Base-by-base conservation (phyloP, 2,888 invertebrate genomes). In the Blera fallax region DNA sequence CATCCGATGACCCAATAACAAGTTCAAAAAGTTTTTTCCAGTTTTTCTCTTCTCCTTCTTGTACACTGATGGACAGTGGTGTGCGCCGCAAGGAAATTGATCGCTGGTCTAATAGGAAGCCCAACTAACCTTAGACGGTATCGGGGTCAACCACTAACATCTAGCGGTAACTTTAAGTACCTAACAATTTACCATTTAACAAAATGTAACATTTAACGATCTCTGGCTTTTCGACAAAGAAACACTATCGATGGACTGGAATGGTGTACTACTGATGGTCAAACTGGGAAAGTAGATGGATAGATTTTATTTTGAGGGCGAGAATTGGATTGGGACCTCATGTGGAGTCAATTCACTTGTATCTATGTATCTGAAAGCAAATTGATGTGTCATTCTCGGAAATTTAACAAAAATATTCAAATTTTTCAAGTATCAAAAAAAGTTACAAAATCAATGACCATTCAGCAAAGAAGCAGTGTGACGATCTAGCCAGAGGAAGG, bases 51-150 rank as follows among this genome's bases (percentile, higher is more conserved):
- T 50, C 18, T 16, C 3, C 16, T 4, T 8, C 10, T 34, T 7
- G 14, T 5, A 27, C 14, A 58, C 21, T 10, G 8, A 40, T 34
- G n/a, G n/a, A n/a, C 18, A 11, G 45, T 34, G 56, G 6, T 29
- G 34, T 37, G 16, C 16, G 60, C 76, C 64, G 43, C 73, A 69
- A 77, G 67, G 67, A 40, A 74, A 84, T 69, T 74, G 79, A 77
- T 77, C 52, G 58, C 56, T n/a, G 50, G 50, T 58, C 67, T 79
- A 84, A 65, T 76, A 58, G 58, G 69, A 64, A 74, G 74, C 79
- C 84, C 74, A 79, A 79, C 84, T 84, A 84, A 84, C 84, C 84
- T 84, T 84, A 84, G 74, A 69, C 54, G 70, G 69, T 74, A 84
- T 80, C 64, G 79, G 70, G 84, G 79, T 84, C 84, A 84, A 52